A percentile compares a stretch with the other conserved stretches of the same genome.
These are phyloP conservation scores for Pluvialis apricaria DNA, from an alignment of 2,113 vertebrate genomes.

Conservation along the genomic window DNA sequence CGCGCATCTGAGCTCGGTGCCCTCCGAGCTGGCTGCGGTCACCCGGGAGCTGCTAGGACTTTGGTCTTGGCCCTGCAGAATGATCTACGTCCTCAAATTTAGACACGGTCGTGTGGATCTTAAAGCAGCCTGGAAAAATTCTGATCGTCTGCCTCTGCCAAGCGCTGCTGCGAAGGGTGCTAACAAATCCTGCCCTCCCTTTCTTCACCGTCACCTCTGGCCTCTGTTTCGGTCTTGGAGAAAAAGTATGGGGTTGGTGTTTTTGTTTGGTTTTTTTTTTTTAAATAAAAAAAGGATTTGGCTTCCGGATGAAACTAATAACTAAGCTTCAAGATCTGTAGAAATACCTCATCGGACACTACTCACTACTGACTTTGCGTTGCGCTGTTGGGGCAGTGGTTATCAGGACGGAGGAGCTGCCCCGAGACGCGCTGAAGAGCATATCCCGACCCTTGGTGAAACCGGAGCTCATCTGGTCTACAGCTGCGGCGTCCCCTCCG, in stretches of 20 bases:
- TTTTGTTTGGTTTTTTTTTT: background rate
- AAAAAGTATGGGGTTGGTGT: background rate
- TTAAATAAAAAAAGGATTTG: background rate
- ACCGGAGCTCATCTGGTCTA: rapidly evolving
- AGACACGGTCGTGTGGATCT: background rate
- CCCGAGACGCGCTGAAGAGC: background rate
- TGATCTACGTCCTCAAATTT: background rate
- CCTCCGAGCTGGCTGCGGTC: background rate
- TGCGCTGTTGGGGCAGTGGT: background rate
- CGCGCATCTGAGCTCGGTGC: too few species aligned
- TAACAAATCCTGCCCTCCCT: background rate
- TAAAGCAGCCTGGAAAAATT: background rate
- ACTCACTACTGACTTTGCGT: background rate
- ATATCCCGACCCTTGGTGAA: background rate
- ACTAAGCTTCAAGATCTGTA: background rate
- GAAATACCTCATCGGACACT: background rate
- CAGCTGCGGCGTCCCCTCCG: rapidly evolving
- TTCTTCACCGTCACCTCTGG: background rate
- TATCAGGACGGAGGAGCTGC: background rate
- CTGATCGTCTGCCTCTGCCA: background rate
- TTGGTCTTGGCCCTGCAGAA: background rate
- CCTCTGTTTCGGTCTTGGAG: background rate
- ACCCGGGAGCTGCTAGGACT: background rate
- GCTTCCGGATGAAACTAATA: background rate
- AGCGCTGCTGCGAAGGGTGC: background rate